A percentile compares a stretch with the other conserved stretches of the same genome.
Conservation (phyloP, 92 coral and sea anemone genomes). For the Nematostella vectensis region DNA sequence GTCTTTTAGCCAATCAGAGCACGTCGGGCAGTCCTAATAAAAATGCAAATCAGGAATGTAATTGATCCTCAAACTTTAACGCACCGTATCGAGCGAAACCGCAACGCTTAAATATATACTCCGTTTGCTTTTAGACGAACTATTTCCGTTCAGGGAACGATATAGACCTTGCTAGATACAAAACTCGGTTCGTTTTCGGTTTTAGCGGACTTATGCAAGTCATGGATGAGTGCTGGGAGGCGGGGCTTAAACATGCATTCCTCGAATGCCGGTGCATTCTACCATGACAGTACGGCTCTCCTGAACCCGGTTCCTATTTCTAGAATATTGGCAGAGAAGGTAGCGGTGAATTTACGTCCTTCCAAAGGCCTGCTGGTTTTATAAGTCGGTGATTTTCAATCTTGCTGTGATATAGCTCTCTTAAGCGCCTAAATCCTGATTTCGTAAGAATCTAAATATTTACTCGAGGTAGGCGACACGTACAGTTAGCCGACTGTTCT, state of each 20-base stretch:
- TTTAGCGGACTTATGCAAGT: conserved; percentile 8
- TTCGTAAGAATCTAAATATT: conserved; percentile 19
- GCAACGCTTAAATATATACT: too few relatives aligned
- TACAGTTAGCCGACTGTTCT: neutral
- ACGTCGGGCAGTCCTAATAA: conserved; percentile 44
- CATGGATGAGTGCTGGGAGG: conserved; percentile 12
- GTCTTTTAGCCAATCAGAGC: conserved; percentile 51
- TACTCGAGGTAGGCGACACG: neutral
- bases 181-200: neutral
- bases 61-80: conserved; percentile 15
- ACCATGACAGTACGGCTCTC: conserved; percentile 30
- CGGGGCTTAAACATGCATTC: conserved; percentile 47
- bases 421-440: neutral
- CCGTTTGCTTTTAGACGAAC: too few relatives aligned
- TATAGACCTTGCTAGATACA: neutral
- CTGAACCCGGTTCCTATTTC: neutral
- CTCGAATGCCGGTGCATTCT: conserved; percentile 53
- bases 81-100: conserved; percentile 1
- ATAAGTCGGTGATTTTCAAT: neutral
- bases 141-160: neutral
- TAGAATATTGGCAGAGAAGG: neutral
- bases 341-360: neutral
- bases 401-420: neutral
- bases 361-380: conserved; percentile 11
- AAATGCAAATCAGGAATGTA: conserved; percentile 35